Evolutionary conservation across 2,888 invertebrate species (phyloP).

Genomic region (Brachyptera risi): DNA sequence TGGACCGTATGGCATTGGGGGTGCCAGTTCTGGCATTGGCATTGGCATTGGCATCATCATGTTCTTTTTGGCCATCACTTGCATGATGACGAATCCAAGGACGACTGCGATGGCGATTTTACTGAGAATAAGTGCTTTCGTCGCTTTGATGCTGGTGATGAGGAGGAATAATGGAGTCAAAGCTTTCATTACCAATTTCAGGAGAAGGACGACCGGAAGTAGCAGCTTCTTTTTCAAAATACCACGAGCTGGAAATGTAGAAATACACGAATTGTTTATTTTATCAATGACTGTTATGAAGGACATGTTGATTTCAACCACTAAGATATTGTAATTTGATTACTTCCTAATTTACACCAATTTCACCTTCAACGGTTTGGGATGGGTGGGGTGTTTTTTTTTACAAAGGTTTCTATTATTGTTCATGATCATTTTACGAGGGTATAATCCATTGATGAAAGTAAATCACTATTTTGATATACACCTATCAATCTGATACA

Average conservation of each 20-base stretch:
- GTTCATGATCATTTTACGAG: too few relatives aligned
- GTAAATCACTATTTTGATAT: too few relatives aligned
- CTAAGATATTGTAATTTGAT: too few relatives aligned
- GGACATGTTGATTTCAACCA: too few relatives aligned
- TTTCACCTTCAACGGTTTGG: too few relatives aligned
- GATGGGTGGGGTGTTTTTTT: too few relatives aligned
- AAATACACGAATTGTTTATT: too few relatives aligned
- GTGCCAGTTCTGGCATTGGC: slow-evolving; percentile 45
- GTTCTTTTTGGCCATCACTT: slow-evolving; percentile 73
- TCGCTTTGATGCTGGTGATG: slow-evolving; percentile 73
- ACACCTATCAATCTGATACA: too few relatives aligned
- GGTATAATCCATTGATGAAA: too few relatives aligned
- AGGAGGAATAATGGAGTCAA: slow-evolving; percentile 77
- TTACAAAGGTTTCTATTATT: too few relatives aligned
- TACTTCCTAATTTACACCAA: too few relatives aligned
- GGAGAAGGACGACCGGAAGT: slow-evolving; percentile 69
- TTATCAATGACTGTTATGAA: too few relatives aligned
- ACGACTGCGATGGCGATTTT: slow-evolving; percentile 78
- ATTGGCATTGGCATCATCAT: slow-evolving; percentile 74
- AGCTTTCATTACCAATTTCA: slow-evolving; percentile 80
- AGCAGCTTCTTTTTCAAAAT: slow-evolving; percentile 79
- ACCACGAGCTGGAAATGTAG: slow-evolving; percentile 69
- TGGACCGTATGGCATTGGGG: slow-evolving; percentile 33
- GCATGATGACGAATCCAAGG: slow-evolving; percentile 74
- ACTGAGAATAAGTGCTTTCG: slow-evolving; percentile 78